Percentiles rank a stretch among this genome's conserved stretches.
These are phyloP conservation scores for Acleris cristana DNA, from an alignment of 2,888 invertebrate species.

Conservation along the genomic window DNA sequence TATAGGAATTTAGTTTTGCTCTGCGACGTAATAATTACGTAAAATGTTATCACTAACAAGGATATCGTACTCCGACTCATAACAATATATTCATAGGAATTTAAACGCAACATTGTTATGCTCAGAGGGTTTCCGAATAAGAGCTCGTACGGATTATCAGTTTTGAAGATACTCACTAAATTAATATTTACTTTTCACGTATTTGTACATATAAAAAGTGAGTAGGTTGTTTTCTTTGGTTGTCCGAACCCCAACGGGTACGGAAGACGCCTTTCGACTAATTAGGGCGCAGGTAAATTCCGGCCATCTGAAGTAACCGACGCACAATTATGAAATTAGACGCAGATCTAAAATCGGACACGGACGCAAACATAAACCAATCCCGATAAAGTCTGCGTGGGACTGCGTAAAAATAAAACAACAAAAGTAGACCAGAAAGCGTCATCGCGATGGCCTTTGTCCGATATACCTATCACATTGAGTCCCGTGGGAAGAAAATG, in stretches of 20 bases:
- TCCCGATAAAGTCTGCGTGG: constrained; percentile 12
- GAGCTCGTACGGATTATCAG: too few relatives aligned
- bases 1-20: background rate
- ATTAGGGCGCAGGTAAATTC: constrained; percentile 26
- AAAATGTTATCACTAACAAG: constrained; percentile 1
- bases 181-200: too few relatives aligned
- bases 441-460: constrained; percentile 24
- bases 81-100: too few relatives aligned
- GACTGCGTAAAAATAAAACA: constrained; percentile 15
- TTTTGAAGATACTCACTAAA: too few relatives aligned
- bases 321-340: background rate
- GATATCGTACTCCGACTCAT: too few relatives aligned
- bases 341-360: background rate
- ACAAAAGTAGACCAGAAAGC: constrained; percentile 18
- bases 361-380: constrained; percentile 17
- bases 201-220: too few relatives aligned
- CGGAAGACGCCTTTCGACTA: constrained; percentile 27
- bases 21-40: background rate
- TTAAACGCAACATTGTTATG: too few relatives aligned
- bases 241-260: constrained; percentile 1
- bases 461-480: constrained; percentile 26
- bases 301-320: background rate
- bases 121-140: too few relatives aligned
- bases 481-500: constrained; percentile 76
- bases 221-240: constrained; percentile 14